Evolutionary conservation across 2,113 vertebrate species (phyloP), one percentile per base, ranked within the genome.

Genomic region (Casuarius casuarius): DNA sequence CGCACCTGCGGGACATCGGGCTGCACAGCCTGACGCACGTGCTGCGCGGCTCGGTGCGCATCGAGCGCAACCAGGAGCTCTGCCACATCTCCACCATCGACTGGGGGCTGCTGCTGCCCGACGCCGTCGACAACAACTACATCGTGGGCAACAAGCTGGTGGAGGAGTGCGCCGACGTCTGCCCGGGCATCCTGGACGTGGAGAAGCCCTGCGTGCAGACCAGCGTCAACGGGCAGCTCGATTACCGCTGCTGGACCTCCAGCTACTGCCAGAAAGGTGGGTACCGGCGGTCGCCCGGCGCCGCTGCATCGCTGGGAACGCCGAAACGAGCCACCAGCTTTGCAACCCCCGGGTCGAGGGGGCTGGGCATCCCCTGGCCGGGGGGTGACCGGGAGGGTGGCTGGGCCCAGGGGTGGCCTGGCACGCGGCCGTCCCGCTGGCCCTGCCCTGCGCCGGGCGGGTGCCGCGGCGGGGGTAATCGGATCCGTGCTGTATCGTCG

Each of bases 31-130:
- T 98, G 40, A 94, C 95, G 44, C 97, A 98, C 4, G 81, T 98
- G 82, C 92, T 98, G 13, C 96, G 96, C 0, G 98, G 98, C 0
- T 98, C 98, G 0, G 95, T 98, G 61, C 97, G 98, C 2, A 97
- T 98, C 2, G 98, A 98, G 46, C 98, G 98, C 46, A 98, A 98
- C 95, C 98, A 98, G 92, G 98, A 98, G 93, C 98, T 98, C 15
- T 98, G 98, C 79, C 98, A 98, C 90, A 97, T 98, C 72, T 98
- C 98, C 97, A 98, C 98, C 95, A 96, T 98, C 5, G 98, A 98
- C 97, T 98, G 98, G 98, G 97, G 97, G 11, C 97, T 98, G 73
- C 95, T 98, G 91, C 97, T 98, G 85, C 92, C 94, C 0, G 96
- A 97, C 1, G 12, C 85, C 0, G 89, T 91, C 0, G 98, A 98